Conservation (phyloP, 2,888 invertebrate genomes). For the Phymatocera aterrima region DNA sequence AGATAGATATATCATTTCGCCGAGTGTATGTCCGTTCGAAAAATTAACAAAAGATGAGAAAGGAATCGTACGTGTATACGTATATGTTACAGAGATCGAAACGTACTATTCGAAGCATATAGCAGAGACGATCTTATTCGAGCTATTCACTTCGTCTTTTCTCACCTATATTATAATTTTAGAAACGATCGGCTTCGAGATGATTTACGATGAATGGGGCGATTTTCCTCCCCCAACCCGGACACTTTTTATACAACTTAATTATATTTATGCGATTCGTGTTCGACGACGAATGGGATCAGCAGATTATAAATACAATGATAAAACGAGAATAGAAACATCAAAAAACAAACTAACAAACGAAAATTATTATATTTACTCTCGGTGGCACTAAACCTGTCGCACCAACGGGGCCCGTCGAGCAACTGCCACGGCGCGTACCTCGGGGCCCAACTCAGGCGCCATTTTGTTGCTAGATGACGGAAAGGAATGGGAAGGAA, state of each 20-base stretch:
- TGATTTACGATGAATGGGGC: background rate
- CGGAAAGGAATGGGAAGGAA: slow-evolving; percentile 21
- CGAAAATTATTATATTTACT: background rate
- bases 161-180: background rate
- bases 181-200: background rate
- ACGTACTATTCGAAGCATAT: no score
- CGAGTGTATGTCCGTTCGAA: no score
- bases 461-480: slow-evolving; percentile 60
- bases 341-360: background rate
- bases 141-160: no score
- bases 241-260: background rate
- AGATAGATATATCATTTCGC: no score
- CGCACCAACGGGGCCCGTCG: slow-evolving; percentile 71
- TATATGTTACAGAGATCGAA: no score
- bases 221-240: slow-evolving; percentile 1
- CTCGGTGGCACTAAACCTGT: slow-evolving; percentile 50
- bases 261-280: no score
- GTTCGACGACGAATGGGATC: background rate
- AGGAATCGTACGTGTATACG: no score
- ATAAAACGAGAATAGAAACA: background rate
- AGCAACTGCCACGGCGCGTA: slow-evolving; percentile 65
- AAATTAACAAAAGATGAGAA: no score
- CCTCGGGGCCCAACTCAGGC: slow-evolving; percentile 63
- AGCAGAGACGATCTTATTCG: no score
- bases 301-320: background rate